These are phyloP conservation scores for Poeciliopsis paucimaculata DNA, from an alignment of 2,797 vertebrate species.

Conservation along the genomic window DNA sequence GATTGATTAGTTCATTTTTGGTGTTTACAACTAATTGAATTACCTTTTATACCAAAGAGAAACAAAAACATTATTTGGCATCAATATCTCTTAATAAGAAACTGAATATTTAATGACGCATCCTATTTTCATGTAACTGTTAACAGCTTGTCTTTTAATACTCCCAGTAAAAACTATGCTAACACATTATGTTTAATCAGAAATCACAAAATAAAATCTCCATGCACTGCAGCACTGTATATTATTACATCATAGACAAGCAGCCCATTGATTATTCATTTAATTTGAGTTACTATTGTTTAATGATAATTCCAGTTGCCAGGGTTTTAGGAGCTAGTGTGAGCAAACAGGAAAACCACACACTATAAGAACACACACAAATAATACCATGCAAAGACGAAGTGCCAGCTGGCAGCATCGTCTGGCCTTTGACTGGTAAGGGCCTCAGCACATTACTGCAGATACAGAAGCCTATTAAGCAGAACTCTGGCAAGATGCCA, in stretches of 20 bases:
- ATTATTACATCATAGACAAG: background rate
- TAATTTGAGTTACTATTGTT: background rate
- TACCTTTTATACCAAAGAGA: background rate
- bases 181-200: background rate
- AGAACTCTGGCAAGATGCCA: background rate
- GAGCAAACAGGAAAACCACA: background rate
- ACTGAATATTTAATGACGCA: background rate
- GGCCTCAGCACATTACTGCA: constrained; percentile 1
- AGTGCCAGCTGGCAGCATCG: background rate
- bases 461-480: constrained; percentile 9
- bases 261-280: background rate
- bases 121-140: background rate
- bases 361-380: constrained; percentile 1
- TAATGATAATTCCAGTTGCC: background rate
- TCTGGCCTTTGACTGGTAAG: constrained; percentile 4
- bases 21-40: background rate
- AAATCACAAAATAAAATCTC: background rate
- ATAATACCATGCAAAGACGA: constrained; percentile 5
- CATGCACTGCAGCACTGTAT: background rate
- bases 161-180: background rate
- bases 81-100: background rate
- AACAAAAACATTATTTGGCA: background rate
- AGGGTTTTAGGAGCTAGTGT: background rate
- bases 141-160: background rate
- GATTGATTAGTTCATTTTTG: background rate